Evolutionary conservation across 2,888 invertebrate species (phyloP).

Genomic region (Cephus spinipes): DNA sequence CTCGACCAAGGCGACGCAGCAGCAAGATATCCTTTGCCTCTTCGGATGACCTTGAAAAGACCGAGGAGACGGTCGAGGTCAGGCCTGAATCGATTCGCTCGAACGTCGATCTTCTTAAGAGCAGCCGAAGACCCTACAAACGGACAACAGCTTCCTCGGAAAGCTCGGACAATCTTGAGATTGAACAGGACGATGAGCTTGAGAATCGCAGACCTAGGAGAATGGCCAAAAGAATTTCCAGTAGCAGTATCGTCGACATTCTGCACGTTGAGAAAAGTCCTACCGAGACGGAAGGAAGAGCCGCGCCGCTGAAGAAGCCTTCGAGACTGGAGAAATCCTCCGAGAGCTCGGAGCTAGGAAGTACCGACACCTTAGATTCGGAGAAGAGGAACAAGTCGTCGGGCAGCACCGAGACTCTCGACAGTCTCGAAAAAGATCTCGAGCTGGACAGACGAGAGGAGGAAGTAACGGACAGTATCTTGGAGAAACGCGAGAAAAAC

Average conservation of each 20-base stretch:
- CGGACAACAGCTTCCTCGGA: conserved; percentile 54
- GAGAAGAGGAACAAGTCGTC: conserved; percentile 60
- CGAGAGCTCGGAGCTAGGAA: conserved; percentile 62
- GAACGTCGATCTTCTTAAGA: conserved; percentile 19
- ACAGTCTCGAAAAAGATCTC: conserved; percentile 59
- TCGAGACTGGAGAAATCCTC: conserved; percentile 60
- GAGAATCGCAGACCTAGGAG: conserved; percentile 52
- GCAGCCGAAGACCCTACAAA: conserved; percentile 41
- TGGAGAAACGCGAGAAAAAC: conserved; percentile 52
- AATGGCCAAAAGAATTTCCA: conserved; percentile 53
- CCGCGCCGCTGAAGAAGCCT: conserved; percentile 43
- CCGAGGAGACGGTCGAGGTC: conserved; percentile 14
- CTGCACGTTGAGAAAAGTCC: conserved; percentile 31
- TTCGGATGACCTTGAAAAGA: conserved; percentile 13
- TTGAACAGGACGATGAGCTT: conserved; percentile 47
- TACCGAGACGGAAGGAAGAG: conserved; percentile 35
- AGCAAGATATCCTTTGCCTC: conserved; percentile 2
- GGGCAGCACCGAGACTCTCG: conserved; percentile 61
- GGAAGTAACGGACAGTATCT: conserved; percentile 44
- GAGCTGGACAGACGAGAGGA: conserved; percentile 56
- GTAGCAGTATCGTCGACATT: conserved; percentile 48
- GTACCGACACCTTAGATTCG: conserved; percentile 61
- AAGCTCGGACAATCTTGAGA: conserved; percentile 60
- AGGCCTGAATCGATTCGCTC: conserved; percentile 7
- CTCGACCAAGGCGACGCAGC: conserved; percentile 28